Evolutionary conservation across 2,888 invertebrate species (phyloP).

Genomic region (Troglohyphantes excavatus): DNA sequence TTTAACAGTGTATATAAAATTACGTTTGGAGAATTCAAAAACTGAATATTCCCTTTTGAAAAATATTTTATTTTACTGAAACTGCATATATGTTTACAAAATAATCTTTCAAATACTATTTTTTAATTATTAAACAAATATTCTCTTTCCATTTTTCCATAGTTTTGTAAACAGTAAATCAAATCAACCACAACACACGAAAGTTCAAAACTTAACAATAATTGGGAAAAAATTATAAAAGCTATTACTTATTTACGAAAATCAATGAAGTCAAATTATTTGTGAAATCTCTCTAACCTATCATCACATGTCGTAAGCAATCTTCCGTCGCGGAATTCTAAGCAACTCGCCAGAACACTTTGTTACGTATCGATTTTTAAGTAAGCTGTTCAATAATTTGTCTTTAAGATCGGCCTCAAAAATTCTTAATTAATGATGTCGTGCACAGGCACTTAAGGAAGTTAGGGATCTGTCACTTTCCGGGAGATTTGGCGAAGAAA

Average conservation of each 20-base stretch:
- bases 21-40: too few species aligned
- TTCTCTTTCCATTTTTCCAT: too few species aligned
- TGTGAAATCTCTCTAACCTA: too few species aligned
- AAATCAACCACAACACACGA: too few species aligned
- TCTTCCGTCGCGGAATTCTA: background rate
- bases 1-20: too few species aligned
- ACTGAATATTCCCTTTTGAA: too few species aligned
- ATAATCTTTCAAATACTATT: too few species aligned
- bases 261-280: background rate
- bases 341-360: background rate
- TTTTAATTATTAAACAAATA: too few species aligned
- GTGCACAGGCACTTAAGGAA: constrained; percentile 41
- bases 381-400: constrained; percentile 37
- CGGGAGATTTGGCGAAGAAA: constrained; percentile 25
- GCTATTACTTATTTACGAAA: background rate
- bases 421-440: constrained; percentile 74
- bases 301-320: background rate
- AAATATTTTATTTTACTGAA: too few species aligned
- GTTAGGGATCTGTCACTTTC: constrained; percentile 43
- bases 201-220: background rate
- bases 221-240: background rate
- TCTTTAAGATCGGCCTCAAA: constrained; percentile 40
- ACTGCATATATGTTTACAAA: too few species aligned
- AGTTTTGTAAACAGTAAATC: too few species aligned
- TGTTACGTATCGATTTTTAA: constrained; percentile 19